Evolutionary conservation across 2,888 invertebrate species (phyloP), one percentile per base, ranked within the genome.

Genomic region (Diplazon laetatorius): DNA sequence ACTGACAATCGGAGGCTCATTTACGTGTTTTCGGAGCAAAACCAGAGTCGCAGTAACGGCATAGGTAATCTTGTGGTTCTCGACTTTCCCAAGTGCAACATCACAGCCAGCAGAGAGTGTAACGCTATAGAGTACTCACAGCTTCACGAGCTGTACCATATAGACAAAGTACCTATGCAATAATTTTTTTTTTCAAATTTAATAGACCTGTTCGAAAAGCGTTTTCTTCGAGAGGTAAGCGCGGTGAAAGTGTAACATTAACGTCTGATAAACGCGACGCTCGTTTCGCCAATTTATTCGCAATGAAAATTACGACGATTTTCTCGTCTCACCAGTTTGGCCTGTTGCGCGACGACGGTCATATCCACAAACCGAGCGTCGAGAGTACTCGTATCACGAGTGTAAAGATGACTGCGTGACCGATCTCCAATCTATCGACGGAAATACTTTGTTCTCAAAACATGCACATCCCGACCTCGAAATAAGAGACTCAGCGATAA

Each of bases 261-360:
- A 70, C 44, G 75, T 30, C 30, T 46, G 20, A 22, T 44, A 59
- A 69, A 57, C 44, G 71, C 20, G 48, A 71, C 66, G 18, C 48
- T 65, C 20, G 57, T 80, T 83, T 76, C 78, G 76, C 78, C 82
- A 85, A 85, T 86, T 30, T 86, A 84, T 86, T 85, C 81, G 79
- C 84, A 84, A 85, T 84, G 81, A 72, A 82, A 86, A 86, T 85
- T 80, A 84, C 80, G 68, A 79, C 82, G 70, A 82, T 85, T 86
- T 85, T 82, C 81, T 78, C 70, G 81, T 83, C 80, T 78, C 83
- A 80, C 80, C 74, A 30, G 72, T 82, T 83, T 50, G 42, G 59
- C 73, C 75, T 75, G 69, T 76, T 75, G 68, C 78, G 52, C 72
- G 16, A 18, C 44, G 42, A 16, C 37, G 44, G 30, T 30, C 30